Evolutionary conservation across 2,797 vertebrate species (phyloP).

Genomic region (Thripadectes ignobilis): DNA sequence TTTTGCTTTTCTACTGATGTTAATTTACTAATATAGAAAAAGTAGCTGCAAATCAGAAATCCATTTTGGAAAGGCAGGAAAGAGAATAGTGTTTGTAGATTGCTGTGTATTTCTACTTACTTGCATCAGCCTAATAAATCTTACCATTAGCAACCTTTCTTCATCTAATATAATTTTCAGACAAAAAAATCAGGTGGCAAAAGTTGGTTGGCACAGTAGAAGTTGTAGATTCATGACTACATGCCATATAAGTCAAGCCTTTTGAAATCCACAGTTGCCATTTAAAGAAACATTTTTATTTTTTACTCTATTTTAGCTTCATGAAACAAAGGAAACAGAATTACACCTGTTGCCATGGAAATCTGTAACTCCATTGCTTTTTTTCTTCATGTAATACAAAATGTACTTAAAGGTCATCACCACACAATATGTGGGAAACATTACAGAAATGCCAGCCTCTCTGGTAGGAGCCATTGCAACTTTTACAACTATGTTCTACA

Average conservation of each 20-base stretch:
- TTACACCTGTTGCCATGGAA: conserved; percentile 36
- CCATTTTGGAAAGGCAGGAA: neutral
- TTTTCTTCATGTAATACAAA: neutral
- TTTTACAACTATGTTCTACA: neutral
- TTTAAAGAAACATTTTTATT: neutral
- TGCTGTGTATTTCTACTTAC: neutral
- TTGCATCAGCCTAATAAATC: neutral
- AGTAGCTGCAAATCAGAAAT: neutral
- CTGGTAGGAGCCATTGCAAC: neutral
- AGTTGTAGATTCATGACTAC: neutral
- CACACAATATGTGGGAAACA: neutral
- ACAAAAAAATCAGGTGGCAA: neutral
- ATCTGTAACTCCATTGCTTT: neutral
- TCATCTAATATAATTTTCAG: neutral
- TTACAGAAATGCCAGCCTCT: neutral
- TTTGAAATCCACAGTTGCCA: neutral
- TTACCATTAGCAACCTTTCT: neutral
- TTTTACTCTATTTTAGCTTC: neutral
- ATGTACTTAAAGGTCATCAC: neutral
- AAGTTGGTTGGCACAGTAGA: neutral
- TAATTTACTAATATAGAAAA: neutral
- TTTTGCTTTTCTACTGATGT: neutral
- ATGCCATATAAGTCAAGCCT: neutral
- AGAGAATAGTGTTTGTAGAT: neutral
- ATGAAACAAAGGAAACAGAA: conserved; percentile 23